These are phyloP conservation scores for Lacerta viridis DNA, from an alignment of 2,797 vertebrate genomes.

Conservation along the genomic window DNA sequence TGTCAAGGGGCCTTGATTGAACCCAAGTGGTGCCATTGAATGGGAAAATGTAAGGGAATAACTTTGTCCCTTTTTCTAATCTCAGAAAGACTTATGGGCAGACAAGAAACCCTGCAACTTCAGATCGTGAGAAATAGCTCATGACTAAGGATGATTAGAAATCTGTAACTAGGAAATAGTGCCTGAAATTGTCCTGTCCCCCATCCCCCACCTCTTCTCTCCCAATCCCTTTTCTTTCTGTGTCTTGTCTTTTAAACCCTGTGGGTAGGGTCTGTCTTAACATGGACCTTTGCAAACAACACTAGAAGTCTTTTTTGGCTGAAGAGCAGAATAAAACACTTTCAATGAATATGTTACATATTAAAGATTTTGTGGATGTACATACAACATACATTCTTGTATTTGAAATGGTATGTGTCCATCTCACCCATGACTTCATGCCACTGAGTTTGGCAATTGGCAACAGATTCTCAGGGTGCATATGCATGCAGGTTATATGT, in stretches of 20 bases:
- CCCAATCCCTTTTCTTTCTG: too few relatives aligned
- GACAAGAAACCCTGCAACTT: neutral
- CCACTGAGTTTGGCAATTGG: neutral
- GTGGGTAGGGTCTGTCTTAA: too few relatives aligned
- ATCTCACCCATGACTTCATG: neutral
- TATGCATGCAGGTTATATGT: neutral
- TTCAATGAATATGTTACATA: neutral
- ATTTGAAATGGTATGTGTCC: neutral
- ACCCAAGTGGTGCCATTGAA: neutral
- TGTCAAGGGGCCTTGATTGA: conserved; percentile 12
- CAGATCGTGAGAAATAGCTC: neutral
- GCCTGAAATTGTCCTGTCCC: too few relatives aligned
- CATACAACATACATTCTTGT: neutral
- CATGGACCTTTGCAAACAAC: too few relatives aligned
- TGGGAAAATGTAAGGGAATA: neutral
- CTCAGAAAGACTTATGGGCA: neutral
- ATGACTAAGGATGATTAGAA: neutral
- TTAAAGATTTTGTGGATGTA: neutral
- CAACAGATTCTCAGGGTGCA: neutral
- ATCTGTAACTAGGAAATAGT: too few relatives aligned
- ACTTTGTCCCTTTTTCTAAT: neutral
- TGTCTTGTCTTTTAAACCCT: too few relatives aligned
- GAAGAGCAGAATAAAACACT: too few relatives aligned
- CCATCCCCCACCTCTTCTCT: too few relatives aligned
- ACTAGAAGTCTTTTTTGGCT: too few relatives aligned